Percentiles rank a stretch among this genome's conserved stretches.
Evolutionary conservation across 37 sponge, comb jelly and placozoan genomes (phyloP).

Genomic region (Ianthella basta): DNA sequence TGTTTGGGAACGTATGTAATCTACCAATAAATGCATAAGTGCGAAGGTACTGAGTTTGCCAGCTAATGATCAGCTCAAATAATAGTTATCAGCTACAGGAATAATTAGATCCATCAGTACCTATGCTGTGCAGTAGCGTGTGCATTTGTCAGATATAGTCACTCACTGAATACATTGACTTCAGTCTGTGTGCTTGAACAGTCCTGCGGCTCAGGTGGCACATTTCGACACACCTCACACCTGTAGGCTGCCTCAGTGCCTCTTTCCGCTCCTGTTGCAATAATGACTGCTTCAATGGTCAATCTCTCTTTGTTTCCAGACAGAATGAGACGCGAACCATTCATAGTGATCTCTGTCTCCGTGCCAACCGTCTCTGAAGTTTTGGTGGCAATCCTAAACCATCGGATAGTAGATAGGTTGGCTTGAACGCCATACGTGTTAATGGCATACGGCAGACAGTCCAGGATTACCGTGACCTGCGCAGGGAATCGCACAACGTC

Average conservation of each 20-base stretch:
- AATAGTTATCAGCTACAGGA: too few species aligned
- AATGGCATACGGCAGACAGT: neutral
- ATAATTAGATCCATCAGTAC: too few species aligned
- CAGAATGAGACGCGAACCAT: neutral
- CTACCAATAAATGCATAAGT: too few species aligned
- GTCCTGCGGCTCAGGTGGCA: neutral
- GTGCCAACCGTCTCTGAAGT: neutral
- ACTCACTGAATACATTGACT: neutral
- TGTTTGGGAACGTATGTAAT: too few species aligned
- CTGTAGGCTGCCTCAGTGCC: neutral
- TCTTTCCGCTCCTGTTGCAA: neutral
- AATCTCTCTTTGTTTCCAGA: neutral
- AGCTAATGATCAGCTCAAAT: too few species aligned
- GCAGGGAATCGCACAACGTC: neutral
- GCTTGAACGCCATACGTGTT: neutral
- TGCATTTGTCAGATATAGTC: too few species aligned
- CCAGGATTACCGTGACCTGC: neutral
- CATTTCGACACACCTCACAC: neutral
- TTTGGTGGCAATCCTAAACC: neutral
- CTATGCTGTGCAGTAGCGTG: too few species aligned
- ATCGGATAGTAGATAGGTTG: neutral
- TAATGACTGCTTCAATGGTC: neutral
- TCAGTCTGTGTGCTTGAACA: neutral
- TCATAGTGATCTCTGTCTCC: too few species aligned
- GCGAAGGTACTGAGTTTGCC: too few species aligned